These are phyloP conservation scores for Balaenoptera acutorostrata DNA, from an alignment of 2,113 vertebrate species.

Conservation along the genomic window DNA sequence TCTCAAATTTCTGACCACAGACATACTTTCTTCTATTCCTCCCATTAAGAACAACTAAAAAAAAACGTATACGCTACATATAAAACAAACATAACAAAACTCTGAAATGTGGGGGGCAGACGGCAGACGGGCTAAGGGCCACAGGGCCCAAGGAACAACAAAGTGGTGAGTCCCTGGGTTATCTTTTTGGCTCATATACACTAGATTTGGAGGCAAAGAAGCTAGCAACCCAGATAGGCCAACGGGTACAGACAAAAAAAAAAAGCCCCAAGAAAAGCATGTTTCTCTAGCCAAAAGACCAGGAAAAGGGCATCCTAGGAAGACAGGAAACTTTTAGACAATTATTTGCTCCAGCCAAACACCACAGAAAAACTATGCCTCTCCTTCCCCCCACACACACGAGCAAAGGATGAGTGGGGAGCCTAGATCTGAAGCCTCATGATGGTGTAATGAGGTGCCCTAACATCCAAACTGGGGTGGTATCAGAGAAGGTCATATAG, in stretches of 20 bases:
- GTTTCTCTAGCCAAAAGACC: background rate
- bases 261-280: background rate
- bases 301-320: background rate
- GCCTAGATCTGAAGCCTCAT: background rate
- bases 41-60: background rate
- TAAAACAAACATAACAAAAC: background rate
- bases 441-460: background rate
- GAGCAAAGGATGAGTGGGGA: background rate
- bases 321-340: background rate
- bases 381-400: accelerated
- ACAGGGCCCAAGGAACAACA: background rate
- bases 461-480: no score
- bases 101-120: background rate
- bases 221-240: background rate
- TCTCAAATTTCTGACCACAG: background rate
- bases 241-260: background rate
- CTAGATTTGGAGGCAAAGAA: background rate
- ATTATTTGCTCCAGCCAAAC: background rate
- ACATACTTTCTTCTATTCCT: background rate
- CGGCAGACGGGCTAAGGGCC: background rate
- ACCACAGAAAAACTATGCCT: background rate
- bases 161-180: background rate
- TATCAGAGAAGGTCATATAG: background rate
- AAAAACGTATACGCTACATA: background rate
- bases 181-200: background rate